phyloP scores from a whole-genome alignment of 1,140 invertebrate genomes.

The Saccostrea glomerata region DNA sequence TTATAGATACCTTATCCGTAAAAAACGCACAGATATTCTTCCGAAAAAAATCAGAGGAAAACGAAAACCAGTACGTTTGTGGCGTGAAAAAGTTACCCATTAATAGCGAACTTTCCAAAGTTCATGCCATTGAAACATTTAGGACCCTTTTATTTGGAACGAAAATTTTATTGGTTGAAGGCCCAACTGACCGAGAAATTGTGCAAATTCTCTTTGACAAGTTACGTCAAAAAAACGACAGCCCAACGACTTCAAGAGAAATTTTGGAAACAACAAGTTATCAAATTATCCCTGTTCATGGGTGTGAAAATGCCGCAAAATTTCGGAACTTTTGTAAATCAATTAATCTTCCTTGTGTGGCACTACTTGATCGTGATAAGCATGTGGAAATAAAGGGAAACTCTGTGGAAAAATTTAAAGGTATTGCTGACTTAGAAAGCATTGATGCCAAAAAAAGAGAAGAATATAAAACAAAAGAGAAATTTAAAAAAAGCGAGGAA shows the following conservation, averaged over 20 bases:
- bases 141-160: background rate
- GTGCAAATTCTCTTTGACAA: background rate
- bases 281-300: background rate
- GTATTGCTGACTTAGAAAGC: too few species aligned
- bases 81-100: background rate
- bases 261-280: background rate
- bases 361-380: background rate
- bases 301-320: background rate
- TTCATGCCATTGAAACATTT: background rate
- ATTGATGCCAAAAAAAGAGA: too few species aligned
- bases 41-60: background rate
- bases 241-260: background rate
- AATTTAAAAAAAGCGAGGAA: too few species aligned
- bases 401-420: too few species aligned
- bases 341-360: background rate
- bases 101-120: background rate
- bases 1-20: conserved; percentile 21
- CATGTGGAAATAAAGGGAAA: background rate
- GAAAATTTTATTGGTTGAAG: background rate
- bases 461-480: too few species aligned
- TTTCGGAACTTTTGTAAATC: background rate
- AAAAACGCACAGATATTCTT: background rate
- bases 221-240: background rate
- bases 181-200: background rate
- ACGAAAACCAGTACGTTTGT: too few species aligned